These are phyloP conservation scores for Ceratosolen solmsi DNA, from an alignment of 1,140 invertebrate genomes.

Conservation along the genomic window DNA sequence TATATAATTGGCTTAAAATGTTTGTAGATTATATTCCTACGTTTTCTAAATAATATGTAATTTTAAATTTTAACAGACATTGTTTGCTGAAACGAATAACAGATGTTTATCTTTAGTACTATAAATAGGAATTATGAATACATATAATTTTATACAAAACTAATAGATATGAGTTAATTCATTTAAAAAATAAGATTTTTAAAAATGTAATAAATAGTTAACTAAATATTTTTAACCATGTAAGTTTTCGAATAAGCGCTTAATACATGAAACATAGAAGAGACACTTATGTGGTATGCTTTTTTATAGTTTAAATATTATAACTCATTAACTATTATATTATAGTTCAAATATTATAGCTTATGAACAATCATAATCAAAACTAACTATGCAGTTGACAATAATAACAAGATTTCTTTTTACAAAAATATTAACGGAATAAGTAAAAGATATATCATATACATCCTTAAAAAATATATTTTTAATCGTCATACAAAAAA, in stretches of 20 bases:
- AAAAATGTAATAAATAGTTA: background rate
- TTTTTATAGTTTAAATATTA: no score
- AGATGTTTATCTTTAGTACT: background rate
- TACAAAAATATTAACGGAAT: no score
- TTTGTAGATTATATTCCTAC: background rate
- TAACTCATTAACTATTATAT: no score
- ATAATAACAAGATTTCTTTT: no score
- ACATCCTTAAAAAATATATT: no score
- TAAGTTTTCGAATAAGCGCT: background rate
- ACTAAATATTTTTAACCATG: background rate
- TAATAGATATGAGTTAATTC: background rate
- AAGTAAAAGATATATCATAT: no score
- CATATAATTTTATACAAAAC: background rate
- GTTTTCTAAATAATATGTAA: background rate
- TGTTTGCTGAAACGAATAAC: background rate
- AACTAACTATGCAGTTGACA: no score
- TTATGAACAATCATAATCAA: no score
- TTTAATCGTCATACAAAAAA: no score
- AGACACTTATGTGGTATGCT: no score
- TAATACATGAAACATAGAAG: no score
- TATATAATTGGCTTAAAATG: background rate
- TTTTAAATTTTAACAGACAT: background rate
- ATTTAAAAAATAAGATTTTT: background rate
- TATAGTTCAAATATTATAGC: no score
- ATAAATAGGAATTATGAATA: background rate